phyloP scores from a whole-genome alignment of 1,140 invertebrate genomes.

The Chironomus striatipennis region DNA sequence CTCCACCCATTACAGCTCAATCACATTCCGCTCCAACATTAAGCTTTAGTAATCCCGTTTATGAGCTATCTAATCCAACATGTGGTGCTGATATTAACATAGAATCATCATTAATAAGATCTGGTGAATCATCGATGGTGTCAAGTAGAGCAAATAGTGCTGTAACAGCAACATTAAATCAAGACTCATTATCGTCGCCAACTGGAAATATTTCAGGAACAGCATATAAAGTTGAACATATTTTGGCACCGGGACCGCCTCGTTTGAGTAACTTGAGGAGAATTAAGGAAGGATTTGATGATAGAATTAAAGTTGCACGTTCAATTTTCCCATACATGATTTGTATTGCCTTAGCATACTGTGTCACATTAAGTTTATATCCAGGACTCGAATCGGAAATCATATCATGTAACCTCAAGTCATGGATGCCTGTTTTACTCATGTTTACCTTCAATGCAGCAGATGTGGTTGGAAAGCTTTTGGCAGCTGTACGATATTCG shows the following conservation, averaged over 20 bases:
- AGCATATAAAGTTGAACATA: constrained; percentile 71
- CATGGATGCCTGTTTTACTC: constrained; percentile 85
- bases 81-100: constrained; percentile 40
- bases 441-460: constrained; percentile 82
- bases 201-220: constrained; percentile 31
- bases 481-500: constrained; percentile 69
- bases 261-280: constrained; percentile 33
- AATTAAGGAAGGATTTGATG: constrained; percentile 50
- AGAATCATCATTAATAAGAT: constrained; percentile 2
- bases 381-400: constrained; percentile 85
- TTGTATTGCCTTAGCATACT: constrained; percentile 76
- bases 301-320: constrained; percentile 66
- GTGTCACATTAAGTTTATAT: constrained; percentile 78
- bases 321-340: constrained; percentile 83
- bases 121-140: constrained; percentile 26
- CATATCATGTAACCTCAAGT: constrained; percentile 65
- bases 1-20: constrained; percentile 35
- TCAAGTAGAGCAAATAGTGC: constrained; percentile 36
- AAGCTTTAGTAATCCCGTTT: constrained; percentile 72
- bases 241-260: constrained; percentile 51
- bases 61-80: constrained; percentile 56
- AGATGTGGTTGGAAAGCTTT: constrained; percentile 76
- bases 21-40: constrained; percentile 37
- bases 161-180: not conserved
- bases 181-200: constrained; percentile 32